Base-by-base conservation (phyloP, 1,140 invertebrate genomes). In the Aphaenogaster floridana region DNA sequence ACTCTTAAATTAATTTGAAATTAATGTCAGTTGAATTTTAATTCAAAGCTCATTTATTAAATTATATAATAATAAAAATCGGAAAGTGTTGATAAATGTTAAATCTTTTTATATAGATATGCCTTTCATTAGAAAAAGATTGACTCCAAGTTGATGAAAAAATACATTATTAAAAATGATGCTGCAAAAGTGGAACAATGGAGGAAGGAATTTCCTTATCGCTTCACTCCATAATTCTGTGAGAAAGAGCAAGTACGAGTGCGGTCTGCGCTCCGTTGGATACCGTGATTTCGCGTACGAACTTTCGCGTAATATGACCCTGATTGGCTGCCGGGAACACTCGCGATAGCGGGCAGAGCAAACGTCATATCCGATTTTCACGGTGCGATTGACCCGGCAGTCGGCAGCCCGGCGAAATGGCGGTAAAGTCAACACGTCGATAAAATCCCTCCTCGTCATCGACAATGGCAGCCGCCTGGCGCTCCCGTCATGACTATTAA, bases 341-440 rank as follows among this genome's bases (percentile, higher is more conserved):
- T 86, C 80, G 54, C 54, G 80, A 83, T 83, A 83, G 80, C 80
- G 54, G 54, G 42, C 71, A 86, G 71, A 79, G 81, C 63, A 79
- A 86, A 85, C 87, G 45, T 86, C 85, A 89, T 66, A 72, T 77
- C 59, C 68, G 90, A 91, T 91, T 89, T 91, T 86, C 81, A 59
- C 71, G 68, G 77, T 63, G 34, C 80, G 85, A 91, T 91, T 91
- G 90, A 89, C 86, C 88, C 69, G 72, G 50, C 74, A 79, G 66
- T 86, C 78, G 71, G 48, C 86, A 68, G 61, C 81, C 74, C 68
- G 86, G 74, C 80, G 80, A 89, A 89, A 86, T 83, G 45, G 71
- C 52, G 61, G 69, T 85, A 86, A 91, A 91, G 78, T 79, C 78
- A 79, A 80, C 74, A 79, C 76, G 57, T 86, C 89, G 85, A 91